A percentile compares a stretch with the other conserved stretches of the same genome.
Evolutionary conservation across 2,888 invertebrate species (phyloP).

Genomic region (Apamea epomidion): DNA sequence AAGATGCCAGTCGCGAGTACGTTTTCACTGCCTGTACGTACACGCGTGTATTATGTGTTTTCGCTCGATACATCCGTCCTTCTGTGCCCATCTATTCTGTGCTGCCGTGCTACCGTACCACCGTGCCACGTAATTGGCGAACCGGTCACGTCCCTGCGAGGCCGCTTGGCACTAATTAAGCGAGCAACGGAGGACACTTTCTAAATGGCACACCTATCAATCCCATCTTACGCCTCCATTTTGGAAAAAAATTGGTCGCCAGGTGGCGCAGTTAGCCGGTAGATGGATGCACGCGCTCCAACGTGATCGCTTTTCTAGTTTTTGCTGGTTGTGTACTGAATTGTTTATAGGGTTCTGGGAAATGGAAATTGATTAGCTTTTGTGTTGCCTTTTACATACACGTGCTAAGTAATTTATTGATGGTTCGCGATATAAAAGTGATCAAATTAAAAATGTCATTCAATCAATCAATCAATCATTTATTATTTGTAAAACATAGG

Average conservation of each 20-base stretch:
- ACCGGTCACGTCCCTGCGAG: slow-evolving; percentile 66
- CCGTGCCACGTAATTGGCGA: slow-evolving; percentile 56
- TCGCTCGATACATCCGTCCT: neutral
- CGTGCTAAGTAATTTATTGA: slow-evolving; percentile 13
- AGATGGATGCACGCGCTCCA: slow-evolving; percentile 55
- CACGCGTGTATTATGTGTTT: neutral
- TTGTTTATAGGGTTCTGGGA: slow-evolving; percentile 36
- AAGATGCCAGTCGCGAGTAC: neutral
- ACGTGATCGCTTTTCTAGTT: slow-evolving; percentile 50
- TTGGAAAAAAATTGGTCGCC: slow-evolving; percentile 67
- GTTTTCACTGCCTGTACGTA: neutral
- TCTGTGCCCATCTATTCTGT: slow-evolving; percentile 16
- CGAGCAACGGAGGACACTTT: slow-evolving; percentile 67
- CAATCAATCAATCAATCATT: too few relatives aligned
- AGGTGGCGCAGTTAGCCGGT: slow-evolving; percentile 58
- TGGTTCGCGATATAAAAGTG: neutral
- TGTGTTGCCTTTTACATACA: neutral
- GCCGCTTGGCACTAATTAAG: slow-evolving; percentile 68
- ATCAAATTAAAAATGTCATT: neutral
- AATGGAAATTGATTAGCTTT: slow-evolving; percentile 44
- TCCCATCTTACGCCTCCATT: slow-evolving; percentile 73
- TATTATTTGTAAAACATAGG: too few relatives aligned
- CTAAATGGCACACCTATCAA: slow-evolving; percentile 73
- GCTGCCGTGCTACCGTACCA: neutral
- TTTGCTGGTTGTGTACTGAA: slow-evolving; percentile 35